Conservation (phyloP, 2,113 vertebrate species). For the Mustela nigripes region DNA sequence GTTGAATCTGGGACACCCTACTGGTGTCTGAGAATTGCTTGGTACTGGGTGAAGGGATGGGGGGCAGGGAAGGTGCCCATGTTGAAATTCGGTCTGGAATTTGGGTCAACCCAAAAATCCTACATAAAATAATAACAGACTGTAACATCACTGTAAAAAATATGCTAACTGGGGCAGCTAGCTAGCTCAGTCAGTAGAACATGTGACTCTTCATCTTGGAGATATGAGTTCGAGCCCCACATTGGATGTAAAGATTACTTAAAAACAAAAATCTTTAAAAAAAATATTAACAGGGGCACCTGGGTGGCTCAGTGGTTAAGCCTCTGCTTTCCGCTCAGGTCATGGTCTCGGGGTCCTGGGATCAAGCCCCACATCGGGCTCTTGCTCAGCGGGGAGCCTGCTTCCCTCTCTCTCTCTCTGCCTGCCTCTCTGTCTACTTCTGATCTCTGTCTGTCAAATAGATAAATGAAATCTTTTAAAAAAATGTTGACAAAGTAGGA, state of each 20-base stretch:
- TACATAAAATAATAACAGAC: background rate
- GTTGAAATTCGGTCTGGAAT: background rate
- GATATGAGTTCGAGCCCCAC: background rate
- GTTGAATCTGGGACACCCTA: background rate
- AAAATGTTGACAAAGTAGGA: too few species aligned
- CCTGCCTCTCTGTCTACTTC: too few species aligned
- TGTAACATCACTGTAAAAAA: background rate
- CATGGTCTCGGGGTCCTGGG: too few species aligned
- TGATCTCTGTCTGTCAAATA: too few species aligned
- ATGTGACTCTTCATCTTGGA: background rate
- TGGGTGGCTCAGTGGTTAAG: too few species aligned
- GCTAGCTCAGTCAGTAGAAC: background rate
- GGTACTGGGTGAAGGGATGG: background rate
- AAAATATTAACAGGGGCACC: background rate
- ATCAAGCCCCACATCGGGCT: rapidly evolving
- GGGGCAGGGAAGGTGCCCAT: background rate
- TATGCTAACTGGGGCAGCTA: background rate
- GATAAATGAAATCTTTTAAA: too few species aligned
- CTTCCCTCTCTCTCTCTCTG: too few species aligned
- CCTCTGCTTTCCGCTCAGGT: too few species aligned
- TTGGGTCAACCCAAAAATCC: background rate
- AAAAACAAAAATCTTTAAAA: background rate
- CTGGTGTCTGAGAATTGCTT: background rate
- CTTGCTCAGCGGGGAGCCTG: too few species aligned
- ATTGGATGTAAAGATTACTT: background rate